Evolutionary conservation across 2,888 invertebrate genomes (phyloP), one percentile per base, ranked within the genome.

Genomic region (Sialis fuliginosa): DNA sequence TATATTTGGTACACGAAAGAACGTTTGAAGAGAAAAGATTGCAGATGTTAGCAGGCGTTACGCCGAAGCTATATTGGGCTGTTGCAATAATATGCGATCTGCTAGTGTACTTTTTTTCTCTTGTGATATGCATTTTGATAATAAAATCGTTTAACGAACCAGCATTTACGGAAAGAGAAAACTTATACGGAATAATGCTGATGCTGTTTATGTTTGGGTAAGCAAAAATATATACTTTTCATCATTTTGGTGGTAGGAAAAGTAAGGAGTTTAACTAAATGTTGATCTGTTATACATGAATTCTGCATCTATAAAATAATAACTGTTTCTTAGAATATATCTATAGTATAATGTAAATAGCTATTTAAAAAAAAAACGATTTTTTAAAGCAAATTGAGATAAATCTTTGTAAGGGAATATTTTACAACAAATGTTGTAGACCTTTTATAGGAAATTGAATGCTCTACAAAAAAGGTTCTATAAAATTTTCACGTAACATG

Each of bases 121-220:
- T 81, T 52, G 50, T 66, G 6, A 66, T 84, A 41, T 83, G 81
- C 32, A 71, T 81, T 6, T 58, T 74, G 5, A 75, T 89, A 44
- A 83, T 92, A 60, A 64, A 82, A 53, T 71, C 78, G 5, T 90
- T 89, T 62, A 77, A 81, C 34, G 77, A 82, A 58, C 74, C 84
- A 0, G 78, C 87, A n/a, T 90, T 86, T 62, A 80, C 87, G 32
- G 77, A 77, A 3, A 63, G 74, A 7, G 74, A 74, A 55, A 88
- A 86, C 65, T 62, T 84, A 53, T 62, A 74, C 45, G 74, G 81
- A 44, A 73, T 87, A 30, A 70, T 81, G 45, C 56, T 83, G 0
- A 66, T 90, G 2, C 66, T 87, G 2, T 54, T 85, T 31, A 63
- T 83, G 5, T 84, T 78, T 55, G 83, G 82, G 79, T 82, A 60